Evolutionary conservation across 2,113 vertebrate genomes (phyloP), one percentile per base, ranked within the genome.

Genomic region (Nestor notabilis): DNA sequence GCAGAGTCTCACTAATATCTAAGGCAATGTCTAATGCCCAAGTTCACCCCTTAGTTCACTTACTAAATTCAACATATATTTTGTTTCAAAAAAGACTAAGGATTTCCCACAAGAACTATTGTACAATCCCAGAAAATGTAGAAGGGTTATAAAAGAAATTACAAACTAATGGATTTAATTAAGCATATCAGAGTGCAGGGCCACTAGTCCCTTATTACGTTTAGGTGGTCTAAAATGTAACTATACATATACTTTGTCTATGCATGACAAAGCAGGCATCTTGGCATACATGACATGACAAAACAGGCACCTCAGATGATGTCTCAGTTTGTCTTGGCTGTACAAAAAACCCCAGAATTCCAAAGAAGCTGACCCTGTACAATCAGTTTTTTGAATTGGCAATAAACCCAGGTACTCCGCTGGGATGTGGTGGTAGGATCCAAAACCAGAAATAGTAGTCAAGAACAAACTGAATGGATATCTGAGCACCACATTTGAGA

Each of bases 1-100:
- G 8, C 2, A 1, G 20, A 66, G 3, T 31, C 39, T 28, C 31
- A 11, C 35, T 27, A 3, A 5, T 2, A 27, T 0, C 28, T 15
- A 55, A 58, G 28, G 61, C 3, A 3, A 58, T 11, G 13, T 13
- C 39, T 39, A 8, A 60, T 4, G 9, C 28, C 28, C 31, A 49
- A 27, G 12, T 11, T 58, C 8, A 37, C 21, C 10, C 9, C 35
- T 49, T 9, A 43, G 28, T 35, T 78, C 31, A 5, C 8, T 63
- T 29, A 49, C 8, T 63, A 44, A 82, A 91, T 53, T 25, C 17
- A 70, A 80, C n/a, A 55, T 20, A 13, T 2, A 10, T 79, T 82
- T 75, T 43, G 5, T 53, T 80, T 31, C 3, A 44, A 29, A 58
- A 77, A 29, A 33, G 11, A 13, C 33, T 13, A 6, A 56, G 15